Conservation (phyloP, 2,888 invertebrate species). For the Perizoma affinitatum region DNA sequence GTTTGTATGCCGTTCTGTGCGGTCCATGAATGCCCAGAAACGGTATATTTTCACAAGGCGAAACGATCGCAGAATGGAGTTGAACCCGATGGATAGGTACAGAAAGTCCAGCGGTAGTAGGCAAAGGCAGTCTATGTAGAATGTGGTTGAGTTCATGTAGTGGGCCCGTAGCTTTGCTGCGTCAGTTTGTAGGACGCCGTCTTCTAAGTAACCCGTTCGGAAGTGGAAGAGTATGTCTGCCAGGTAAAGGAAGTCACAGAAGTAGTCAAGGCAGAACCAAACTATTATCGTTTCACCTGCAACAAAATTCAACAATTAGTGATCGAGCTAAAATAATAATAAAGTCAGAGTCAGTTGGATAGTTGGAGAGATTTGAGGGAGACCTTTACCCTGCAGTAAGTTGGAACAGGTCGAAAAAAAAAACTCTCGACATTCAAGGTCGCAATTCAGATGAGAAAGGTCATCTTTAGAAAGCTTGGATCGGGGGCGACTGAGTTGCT, state of each 20-base stretch:
- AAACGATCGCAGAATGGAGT: conserved; percentile 97
- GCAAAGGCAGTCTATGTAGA: conserved; percentile 99
- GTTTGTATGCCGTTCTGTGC: conserved; percentile 99
- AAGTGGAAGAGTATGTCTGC: conserved; percentile 99
- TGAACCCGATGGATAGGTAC: conserved; percentile 98
- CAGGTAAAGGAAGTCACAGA: conserved; percentile 97
- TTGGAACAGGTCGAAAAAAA: too few relatives aligned
- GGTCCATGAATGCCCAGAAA: conserved; percentile 99
- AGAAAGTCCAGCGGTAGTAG: conserved; percentile 98
- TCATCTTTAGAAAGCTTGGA: too few relatives aligned
- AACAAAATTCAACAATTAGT: conserved; percentile 55
- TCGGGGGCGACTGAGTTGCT: too few relatives aligned
- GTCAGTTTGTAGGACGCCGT: conserved; percentile 98
- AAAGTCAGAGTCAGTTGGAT: too few relatives aligned
- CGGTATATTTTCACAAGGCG: conserved; percentile 98
- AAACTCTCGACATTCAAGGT: too few relatives aligned
- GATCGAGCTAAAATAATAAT: background rate
- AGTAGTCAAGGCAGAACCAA: conserved; percentile 99
- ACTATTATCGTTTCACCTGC: conserved; percentile 93
- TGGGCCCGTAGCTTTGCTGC: conserved; percentile 96
- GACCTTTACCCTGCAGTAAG: too few relatives aligned
- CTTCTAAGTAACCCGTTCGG: conserved; percentile 98
- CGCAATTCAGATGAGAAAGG: too few relatives aligned
- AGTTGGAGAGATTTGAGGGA: too few relatives aligned
- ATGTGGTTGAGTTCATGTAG: conserved; percentile 98